Evolutionary conservation across 2,888 invertebrate genomes (phyloP).

Genomic region (Ischnus inquisitorius): DNA sequence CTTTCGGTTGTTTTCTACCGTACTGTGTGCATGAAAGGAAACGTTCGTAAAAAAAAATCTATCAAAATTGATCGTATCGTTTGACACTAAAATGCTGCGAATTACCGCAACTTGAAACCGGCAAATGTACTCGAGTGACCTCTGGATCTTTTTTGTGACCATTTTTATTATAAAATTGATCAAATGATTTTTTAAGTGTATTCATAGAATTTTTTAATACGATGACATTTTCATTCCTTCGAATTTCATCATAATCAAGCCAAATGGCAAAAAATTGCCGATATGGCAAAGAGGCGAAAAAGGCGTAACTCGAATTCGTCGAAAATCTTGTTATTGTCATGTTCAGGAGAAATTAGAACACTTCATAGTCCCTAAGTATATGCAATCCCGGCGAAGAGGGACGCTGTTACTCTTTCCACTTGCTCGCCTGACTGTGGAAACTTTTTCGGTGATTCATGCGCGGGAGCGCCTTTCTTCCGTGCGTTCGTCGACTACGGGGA

Average conservation of each 20-base stretch:
- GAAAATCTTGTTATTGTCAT: not conserved
- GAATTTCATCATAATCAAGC: too few species aligned
- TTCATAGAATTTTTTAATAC: too few species aligned
- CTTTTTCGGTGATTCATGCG: conserved; percentile 62
- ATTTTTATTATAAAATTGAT: too few species aligned
- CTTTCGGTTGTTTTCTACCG: not conserved
- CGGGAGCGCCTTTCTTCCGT: conserved; percentile 33
- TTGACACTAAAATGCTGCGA: not conserved
- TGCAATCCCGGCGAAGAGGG: not conserved
- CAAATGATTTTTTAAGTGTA: too few species aligned
- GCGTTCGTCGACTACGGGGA: conserved; percentile 15
- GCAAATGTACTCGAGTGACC: too few species aligned
- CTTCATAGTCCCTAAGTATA: not conserved
- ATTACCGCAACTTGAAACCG: not conserved
- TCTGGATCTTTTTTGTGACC: too few species aligned
- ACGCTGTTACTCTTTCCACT: conserved; percentile 17
- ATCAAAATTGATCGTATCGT: not conserved
- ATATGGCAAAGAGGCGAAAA: not conserved
- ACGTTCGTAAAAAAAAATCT: not conserved
- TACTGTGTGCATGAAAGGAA: not conserved
- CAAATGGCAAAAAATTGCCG: too few species aligned
- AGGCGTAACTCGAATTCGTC: not conserved
- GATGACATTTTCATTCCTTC: too few species aligned
- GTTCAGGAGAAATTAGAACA: not conserved
- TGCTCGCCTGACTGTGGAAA: conserved; percentile 42